These are phyloP conservation scores for Hanleya hanleyi DNA, from an alignment of 2,888 invertebrate species.

Conservation along the genomic window DNA sequence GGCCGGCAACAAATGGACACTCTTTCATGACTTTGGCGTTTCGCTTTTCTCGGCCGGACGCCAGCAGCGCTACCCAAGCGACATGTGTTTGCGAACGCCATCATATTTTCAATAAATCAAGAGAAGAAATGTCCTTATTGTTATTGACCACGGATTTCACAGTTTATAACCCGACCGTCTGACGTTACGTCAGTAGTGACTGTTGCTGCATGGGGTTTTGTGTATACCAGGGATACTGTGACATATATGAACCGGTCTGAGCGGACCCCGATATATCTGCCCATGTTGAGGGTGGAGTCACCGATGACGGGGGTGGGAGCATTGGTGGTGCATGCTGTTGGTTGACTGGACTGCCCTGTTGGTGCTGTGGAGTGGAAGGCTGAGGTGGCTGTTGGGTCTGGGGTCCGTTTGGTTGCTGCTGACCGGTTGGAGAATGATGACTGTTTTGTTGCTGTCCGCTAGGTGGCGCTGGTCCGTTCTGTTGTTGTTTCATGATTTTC, in stretches of 20 bases:
- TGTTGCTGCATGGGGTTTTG: constrained; percentile 3
- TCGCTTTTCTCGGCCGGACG: background rate
- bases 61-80: background rate
- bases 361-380: background rate
- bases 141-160: background rate
- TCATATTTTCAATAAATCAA: background rate
- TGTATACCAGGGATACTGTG: constrained; percentile 5
- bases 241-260: background rate
- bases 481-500: constrained; percentile 9
- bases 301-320: background rate
- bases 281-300: constrained; percentile 5
- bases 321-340: background rate
- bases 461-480: background rate
- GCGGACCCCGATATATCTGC: background rate
- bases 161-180: background rate
- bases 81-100: background rate
- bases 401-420: background rate
- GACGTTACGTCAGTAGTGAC: background rate
- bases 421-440: constrained; percentile 3
- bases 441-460: background rate
- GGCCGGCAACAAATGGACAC: too few species aligned
- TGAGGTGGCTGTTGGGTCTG: background rate
- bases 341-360: background rate
- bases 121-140: background rate
- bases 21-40: background rate